Evolutionary conservation across 2,888 invertebrate genomes (phyloP), one percentile per base, ranked within the genome.

Genomic region (Helleia helle): DNA sequence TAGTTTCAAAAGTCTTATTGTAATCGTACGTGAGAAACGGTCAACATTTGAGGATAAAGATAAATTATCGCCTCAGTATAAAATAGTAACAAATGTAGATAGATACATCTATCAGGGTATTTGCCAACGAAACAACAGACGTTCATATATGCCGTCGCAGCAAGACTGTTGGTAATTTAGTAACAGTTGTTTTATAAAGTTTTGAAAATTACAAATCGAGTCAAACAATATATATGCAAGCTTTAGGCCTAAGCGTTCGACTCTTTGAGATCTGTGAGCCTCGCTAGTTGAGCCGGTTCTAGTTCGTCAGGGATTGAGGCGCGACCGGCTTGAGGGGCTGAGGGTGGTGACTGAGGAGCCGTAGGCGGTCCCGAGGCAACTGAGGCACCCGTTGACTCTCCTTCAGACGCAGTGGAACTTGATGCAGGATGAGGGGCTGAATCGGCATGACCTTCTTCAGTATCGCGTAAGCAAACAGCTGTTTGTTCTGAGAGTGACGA

Each of bases 261-360:
- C 77, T 95, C 95, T 73, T 95, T 95, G 44, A 95, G 88, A 68
- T 93, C 93, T 65, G 95, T 94, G 57, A 95, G 88, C 66, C 94
- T 89, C 46, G 94, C 95, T 58, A 95, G 87, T 70, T 95, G 95
- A 64, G 94, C 93, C 17, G 94, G 93, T 60, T 94, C 95, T 48
- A 95, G 86, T 71, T 95, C 95, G 74, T 95, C 95, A 26, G 95
- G 95, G 66, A 95, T 93, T 58, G 92, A 93, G 45, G 93, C 93
- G 43, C 93, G 86, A 31, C 93, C 93, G 15, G 92, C 93, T 7
- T 92, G 90, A 1, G 92, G 89, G 50, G 90, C 90, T 36, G 89
- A 88, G n/a, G 91, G 90, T 13, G 89, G 86, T 1, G 84, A 84
- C 28, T 85, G 81, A n/a, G 76, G 77, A 1, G 74, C 76, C 1